Evolutionary conservation across 2,888 invertebrate species (phyloP).

Genomic region (Therioaphis trifolii): DNA sequence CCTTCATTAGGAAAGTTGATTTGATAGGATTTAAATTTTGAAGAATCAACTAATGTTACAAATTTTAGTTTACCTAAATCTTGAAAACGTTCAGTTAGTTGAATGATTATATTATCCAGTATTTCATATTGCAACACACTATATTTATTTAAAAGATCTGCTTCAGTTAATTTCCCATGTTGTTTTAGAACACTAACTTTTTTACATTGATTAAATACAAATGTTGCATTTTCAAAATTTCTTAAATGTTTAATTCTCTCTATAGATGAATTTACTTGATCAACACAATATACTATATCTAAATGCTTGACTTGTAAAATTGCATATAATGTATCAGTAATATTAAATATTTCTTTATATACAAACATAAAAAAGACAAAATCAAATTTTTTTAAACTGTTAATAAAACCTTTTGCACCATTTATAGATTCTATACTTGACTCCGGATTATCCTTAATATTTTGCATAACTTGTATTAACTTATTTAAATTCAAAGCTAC

Average conservation of each 20-base stretch:
- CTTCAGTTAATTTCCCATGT: neutral
- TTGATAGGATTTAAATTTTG: conserved; percentile 38
- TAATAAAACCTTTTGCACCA: conserved; percentile 30
- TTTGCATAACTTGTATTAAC: conserved; percentile 29
- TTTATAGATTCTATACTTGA: conserved; percentile 23
- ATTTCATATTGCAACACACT: conserved; percentile 27
- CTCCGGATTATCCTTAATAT: conserved; percentile 30
- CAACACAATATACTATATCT: conserved; percentile 30
- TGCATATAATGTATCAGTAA: too few species aligned
- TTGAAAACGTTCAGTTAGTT: conserved; percentile 25
- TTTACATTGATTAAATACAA: conserved; percentile 28
- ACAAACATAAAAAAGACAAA: conserved; percentile 25
- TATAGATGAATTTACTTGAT: conserved; percentile 16
- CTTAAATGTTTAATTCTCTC: conserved; percentile 21
- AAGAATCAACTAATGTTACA: conserved; percentile 27
- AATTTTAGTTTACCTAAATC: conserved; percentile 27
- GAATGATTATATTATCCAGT: conserved; percentile 32
- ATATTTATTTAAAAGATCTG: conserved; percentile 19
- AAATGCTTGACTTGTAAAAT: conserved; percentile 35
- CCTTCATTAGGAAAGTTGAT: conserved; percentile 23
- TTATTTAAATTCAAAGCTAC: conserved; percentile 19
- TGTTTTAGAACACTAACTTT: neutral
- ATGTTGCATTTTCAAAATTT: conserved; percentile 3
- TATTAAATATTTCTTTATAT: conserved; percentile 30
- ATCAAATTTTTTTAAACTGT: conserved; percentile 27